A percentile compares a stretch with the other conserved stretches of the same genome.
Evolutionary conservation across 1,140 invertebrate species (phyloP).

Genomic region (Drosophila tropicalis): DNA sequence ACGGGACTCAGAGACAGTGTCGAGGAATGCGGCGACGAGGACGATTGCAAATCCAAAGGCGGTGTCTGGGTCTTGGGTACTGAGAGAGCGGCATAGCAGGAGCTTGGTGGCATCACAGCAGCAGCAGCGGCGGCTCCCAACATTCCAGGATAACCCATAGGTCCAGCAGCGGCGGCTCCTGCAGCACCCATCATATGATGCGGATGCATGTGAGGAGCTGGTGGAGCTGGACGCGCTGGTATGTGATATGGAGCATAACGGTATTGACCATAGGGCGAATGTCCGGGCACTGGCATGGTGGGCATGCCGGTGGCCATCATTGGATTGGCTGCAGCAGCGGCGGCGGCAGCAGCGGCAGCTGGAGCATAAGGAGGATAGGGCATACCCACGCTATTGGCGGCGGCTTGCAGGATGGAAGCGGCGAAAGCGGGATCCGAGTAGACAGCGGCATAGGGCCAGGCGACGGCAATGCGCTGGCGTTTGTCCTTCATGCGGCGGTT

Average conservation of each 20-base stretch:
- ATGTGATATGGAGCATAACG: constrained; percentile 83
- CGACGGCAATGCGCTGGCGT: constrained; percentile 94
- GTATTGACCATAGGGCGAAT: constrained; percentile 83
- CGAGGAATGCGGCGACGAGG: constrained; percentile 81
- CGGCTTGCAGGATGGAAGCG: constrained; percentile 94
- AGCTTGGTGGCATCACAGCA: constrained; percentile 48
- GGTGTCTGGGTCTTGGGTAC: constrained; percentile 77
- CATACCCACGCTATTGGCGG: constrained; percentile 87
- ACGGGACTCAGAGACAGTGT: constrained; percentile 79
- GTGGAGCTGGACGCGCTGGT: constrained; percentile 67
- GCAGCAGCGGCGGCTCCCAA: constrained; percentile 69
- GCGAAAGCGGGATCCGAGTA: constrained; percentile 96
- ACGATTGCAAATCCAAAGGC: constrained; percentile 79
- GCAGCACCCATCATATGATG: constrained; percentile 66
- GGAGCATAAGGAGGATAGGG: constrained; percentile 85
- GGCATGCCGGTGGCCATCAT: constrained; percentile 84
- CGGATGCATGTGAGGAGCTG: constrained; percentile 82
- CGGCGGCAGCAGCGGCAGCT: constrained; percentile 49
- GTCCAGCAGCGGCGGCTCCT: constrained; percentile 36
- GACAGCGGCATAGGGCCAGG: constrained; percentile 96
- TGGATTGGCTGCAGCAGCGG: constrained; percentile 73
- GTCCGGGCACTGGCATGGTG: constrained; percentile 83
- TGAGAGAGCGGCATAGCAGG: constrained; percentile 37
- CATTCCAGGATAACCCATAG: constrained; percentile 57
- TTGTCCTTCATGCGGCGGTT: constrained; percentile 99